Percentiles rank a stretch among this genome's conserved stretches.
phyloP scores from a whole-genome alignment of 2,113 vertebrate genomes.

The Nyctereutes procyonoides region DNA sequence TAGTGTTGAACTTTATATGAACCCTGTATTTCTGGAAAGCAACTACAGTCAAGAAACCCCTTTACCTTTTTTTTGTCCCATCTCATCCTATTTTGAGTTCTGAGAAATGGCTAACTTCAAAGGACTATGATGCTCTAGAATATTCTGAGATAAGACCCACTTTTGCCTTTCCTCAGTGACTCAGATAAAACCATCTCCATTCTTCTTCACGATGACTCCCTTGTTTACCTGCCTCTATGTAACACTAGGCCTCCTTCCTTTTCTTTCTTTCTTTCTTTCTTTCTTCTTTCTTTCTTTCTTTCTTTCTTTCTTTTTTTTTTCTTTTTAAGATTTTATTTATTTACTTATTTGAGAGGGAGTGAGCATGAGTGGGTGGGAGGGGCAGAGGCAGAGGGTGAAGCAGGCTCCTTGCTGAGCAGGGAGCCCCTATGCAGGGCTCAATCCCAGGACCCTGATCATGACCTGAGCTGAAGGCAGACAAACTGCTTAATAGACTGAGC shows the following conservation, averaged over 20 bases:
- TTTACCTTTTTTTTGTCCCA: not conserved
- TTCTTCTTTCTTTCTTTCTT: not conserved
- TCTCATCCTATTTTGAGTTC: not conserved
- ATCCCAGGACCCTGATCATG: not conserved
- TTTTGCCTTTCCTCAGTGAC: not conserved
- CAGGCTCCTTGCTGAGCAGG: not conserved
- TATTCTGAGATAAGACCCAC: not conserved
- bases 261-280: not conserved
- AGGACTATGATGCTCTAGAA: not conserved
- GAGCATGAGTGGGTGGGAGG: not conserved
- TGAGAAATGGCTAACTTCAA: not conserved
- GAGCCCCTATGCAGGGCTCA: not conserved
- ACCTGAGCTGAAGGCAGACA: not conserved
- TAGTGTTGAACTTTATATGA: not conserved
- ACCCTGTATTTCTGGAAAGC: not conserved
- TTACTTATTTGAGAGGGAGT: not conserved
- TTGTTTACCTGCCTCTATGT: not conserved
- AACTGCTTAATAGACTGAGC: not conserved
- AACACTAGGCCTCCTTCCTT: not conserved
- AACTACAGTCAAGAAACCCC: not conserved
- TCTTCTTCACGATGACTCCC: not conserved
- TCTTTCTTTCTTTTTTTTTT: not conserved
- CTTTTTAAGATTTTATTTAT: not conserved
- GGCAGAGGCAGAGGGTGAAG: not conserved
- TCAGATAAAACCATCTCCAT: not conserved